These are phyloP conservation scores for Baryphthengus martii DNA, from an alignment of 2,113 vertebrate genomes.

Conservation along the genomic window DNA sequence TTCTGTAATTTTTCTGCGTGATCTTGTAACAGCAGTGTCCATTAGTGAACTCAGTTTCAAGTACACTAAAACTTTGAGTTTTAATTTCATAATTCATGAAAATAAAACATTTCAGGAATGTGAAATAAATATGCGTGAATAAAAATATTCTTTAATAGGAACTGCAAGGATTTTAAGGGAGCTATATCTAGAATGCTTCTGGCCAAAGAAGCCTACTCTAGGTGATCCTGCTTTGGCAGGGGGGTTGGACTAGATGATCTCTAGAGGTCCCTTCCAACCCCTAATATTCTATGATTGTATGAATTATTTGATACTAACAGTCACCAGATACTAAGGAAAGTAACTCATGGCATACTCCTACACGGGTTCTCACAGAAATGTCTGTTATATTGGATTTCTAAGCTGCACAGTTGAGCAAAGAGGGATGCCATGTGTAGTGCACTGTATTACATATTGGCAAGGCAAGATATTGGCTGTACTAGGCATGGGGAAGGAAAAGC, in stretches of 20 bases:
- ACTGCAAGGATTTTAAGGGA: background rate
- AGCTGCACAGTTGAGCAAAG: background rate
- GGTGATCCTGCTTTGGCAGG: too few relatives aligned
- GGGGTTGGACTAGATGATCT: too few relatives aligned
- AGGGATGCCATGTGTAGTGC: background rate
- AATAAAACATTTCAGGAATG: background rate
- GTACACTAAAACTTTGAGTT: background rate
- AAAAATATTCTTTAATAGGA: background rate
- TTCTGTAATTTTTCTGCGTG: background rate
- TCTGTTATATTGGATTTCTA: background rate
- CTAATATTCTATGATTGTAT: too few relatives aligned
- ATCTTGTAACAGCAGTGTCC: background rate
- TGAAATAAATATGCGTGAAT: background rate
- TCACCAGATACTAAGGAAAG: background rate
- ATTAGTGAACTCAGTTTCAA: background rate
- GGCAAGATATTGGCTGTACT: background rate
- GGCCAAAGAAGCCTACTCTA: too few relatives aligned
- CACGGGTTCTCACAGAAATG: background rate
- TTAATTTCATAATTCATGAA: background rate
- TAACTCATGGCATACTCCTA: conserved; percentile 4
- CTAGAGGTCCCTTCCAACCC: too few relatives aligned
- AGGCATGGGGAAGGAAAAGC: background rate
- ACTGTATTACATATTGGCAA: background rate
- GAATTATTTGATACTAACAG: background rate
- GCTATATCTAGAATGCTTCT: background rate